Evolutionary conservation across 2,113 vertebrate species (phyloP), one percentile per base, ranked within the genome.

Genomic region (Psittacula cyanocephala): DNA sequence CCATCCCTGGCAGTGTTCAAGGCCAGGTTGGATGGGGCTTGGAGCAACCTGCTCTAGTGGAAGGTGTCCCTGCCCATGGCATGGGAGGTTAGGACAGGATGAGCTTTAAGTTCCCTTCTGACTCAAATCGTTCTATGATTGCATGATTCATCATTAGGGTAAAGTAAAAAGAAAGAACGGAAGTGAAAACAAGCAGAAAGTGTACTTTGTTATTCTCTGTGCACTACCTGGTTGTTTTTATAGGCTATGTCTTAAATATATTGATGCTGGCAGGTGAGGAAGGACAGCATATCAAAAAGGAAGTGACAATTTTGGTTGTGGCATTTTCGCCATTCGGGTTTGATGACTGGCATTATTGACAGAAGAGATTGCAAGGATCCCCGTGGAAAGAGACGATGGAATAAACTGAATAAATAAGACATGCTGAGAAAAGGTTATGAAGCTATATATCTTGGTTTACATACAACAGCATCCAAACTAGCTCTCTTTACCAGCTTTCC

Each of bases 361-460:
- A 96, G 67, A 91, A 67, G 49, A 89, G 93, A 92, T 71, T 89
- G 77, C 77, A 79, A 92, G 28, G 43, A 83, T 94, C 86, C 29
- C 69, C 8, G 0, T 93, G 77, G 86, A 93, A 95, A 74, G 86
- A 94, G 44, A 91, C 4, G 17, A 14, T 43, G 57, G 80, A 95
- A 97, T 93, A 88, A 57, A 84, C 52, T 76, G 92, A 94, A 96
- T 93, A 95, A 92, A 94, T 95, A 93, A 95, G 82, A 90, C 84
- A 95, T 28, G 71, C 37, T 85, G 67, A 82, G 64, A 86, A 94
- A 93, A 91, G 80, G 28, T 95, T 96, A 95, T 89, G 81, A 88
- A 91, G 77, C 80, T 79, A 71, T 97, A 95, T 96, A 87, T 96
- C 86, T 86, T 91, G 47, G 43, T 95, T 95, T 96, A 86, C 65